phyloP scores from a whole-genome alignment of 30 jellyfish, hydroid and myxozoan species.

The Aurelia aurita complex sp. Pacific region DNA sequence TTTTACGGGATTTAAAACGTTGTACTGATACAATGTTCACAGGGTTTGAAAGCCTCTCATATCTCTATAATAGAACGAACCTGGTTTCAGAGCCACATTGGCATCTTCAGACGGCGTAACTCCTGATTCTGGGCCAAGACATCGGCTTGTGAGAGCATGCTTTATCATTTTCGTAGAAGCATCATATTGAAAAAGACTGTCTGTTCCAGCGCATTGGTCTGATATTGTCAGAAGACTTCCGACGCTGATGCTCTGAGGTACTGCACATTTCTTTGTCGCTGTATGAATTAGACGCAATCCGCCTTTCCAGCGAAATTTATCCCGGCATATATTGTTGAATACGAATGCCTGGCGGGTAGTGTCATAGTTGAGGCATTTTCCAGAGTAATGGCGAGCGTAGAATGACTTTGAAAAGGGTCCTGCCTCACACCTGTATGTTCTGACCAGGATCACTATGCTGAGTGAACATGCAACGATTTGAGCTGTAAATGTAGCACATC shows the following conservation, averaged over 20 bases:
- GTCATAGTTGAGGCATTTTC: conserved; percentile 42
- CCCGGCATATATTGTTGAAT: conserved; percentile 27
- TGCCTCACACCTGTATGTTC: too few species aligned
- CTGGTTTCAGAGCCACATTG: not conserved
- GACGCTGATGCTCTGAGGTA: not conserved
- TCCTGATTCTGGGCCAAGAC: conserved; percentile 5
- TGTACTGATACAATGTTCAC: too few species aligned
- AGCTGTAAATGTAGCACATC: too few species aligned
- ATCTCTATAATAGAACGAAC: not conserved
- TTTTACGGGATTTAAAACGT: too few species aligned
- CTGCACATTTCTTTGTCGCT: conserved; percentile 25
- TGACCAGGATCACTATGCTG: too few species aligned
- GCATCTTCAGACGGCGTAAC: too few species aligned
- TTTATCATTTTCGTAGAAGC: not conserved
- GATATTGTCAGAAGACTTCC: conserved; percentile 21
- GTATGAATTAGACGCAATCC: conserved; percentile 38
- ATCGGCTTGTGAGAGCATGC: conserved; percentile 25
- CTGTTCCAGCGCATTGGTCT: conserved; percentile 29
- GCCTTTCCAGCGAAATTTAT: conserved; percentile 46
- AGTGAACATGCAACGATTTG: too few species aligned
- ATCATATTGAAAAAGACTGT: conserved; percentile 44
- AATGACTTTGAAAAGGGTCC: not conserved
- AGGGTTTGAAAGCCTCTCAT: too few species aligned
- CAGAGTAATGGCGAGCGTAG: conserved; percentile 45
- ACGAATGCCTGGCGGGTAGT: conserved; percentile 8